Base-by-base conservation (phyloP, 2,113 vertebrate genomes). In the Sceloporus tristichus region DNA sequence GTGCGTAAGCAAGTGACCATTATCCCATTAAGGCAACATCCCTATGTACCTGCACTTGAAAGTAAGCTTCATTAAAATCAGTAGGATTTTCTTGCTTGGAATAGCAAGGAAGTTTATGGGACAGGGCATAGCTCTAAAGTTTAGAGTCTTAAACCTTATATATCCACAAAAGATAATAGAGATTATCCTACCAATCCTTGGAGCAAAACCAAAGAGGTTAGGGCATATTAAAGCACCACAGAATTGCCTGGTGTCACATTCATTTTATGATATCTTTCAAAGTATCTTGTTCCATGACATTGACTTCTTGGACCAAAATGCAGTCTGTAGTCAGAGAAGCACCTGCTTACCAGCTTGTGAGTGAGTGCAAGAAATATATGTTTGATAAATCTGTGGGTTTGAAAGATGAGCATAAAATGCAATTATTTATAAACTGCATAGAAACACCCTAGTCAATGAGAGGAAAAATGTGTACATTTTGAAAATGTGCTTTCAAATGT, bases 21-120 rank as follows among this genome's bases (percentile, higher is more conserved):
- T 87, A 75, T 88, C 71, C 40, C 25, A 75, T 77, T 76, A 76
- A 85, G 54, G 38, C 74, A 66, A 16, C 56, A 81, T 6, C 66
- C 6, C 5, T 77, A 8, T 27, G 23, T 23, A 40, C 29, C n/a
- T 38, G 13, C 76, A 65, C 38, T 42, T 53, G 71, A 10, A 11
- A 62, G 59, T 53, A 78, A 76, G 56, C 79, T 66, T 65, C 62
- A 66, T 66, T 66, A 42, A 75, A 88, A 18, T 82, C 19, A 83
- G 10, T 18, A 23, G 56, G 56, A 78, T 25, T 85, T 77, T 42
- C 38, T 87, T 8, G 27, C 18, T 42, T 62, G 38, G 70, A 87
- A 65, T 65, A 53, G 29, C 68, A 82, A 65, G 18, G 19, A 40
- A n/a, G 27, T 53, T 66, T 53, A 5, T 78, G 76, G 9, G 40